phyloP scores from a whole-genome alignment of 2,888 invertebrate species.

The Ischnus inquisitorius region DNA sequence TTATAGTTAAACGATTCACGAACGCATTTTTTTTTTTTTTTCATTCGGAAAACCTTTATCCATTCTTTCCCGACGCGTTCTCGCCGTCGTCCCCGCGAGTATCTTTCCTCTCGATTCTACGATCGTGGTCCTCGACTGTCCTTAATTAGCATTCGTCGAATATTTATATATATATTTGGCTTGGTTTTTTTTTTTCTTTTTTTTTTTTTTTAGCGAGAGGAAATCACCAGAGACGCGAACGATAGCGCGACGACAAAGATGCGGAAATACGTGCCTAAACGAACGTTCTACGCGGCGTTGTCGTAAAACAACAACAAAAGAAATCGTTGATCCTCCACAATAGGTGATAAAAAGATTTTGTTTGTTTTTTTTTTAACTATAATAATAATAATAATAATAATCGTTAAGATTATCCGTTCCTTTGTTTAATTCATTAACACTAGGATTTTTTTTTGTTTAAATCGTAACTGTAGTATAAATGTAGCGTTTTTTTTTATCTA shows the following conservation, averaged over 20 bases:
- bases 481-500: conserved; percentile 62
- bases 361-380: conserved; percentile 52
- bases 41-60: conserved; percentile 26
- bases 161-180: conserved; percentile 62
- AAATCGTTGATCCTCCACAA: conserved; percentile 67
- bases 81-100: conserved; percentile 34
- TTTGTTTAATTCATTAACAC: conserved; percentile 45
- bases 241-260: conserved; percentile 42
- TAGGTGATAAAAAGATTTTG: conserved; percentile 70
- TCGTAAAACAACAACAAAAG: conserved; percentile 37
- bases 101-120: conserved; percentile 28
- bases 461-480: conserved; percentile 67
- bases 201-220: conserved; percentile 36
- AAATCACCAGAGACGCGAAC: conserved; percentile 37
- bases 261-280: background rate
- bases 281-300: conserved; percentile 28
- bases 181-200: no score
- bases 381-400: no score
- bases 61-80: conserved; percentile 26
- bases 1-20: conserved; percentile 66
- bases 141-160: conserved; percentile 53
- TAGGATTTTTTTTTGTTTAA: conserved; percentile 43
- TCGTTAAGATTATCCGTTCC: conserved; percentile 48
- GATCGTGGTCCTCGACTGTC: conserved; percentile 61
- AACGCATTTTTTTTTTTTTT: conserved; percentile 27